Evolutionary conservation across 2,113 vertebrate species (phyloP), one percentile per base, ranked within the genome.

Genomic region (Semnornis frantzii): DNA sequence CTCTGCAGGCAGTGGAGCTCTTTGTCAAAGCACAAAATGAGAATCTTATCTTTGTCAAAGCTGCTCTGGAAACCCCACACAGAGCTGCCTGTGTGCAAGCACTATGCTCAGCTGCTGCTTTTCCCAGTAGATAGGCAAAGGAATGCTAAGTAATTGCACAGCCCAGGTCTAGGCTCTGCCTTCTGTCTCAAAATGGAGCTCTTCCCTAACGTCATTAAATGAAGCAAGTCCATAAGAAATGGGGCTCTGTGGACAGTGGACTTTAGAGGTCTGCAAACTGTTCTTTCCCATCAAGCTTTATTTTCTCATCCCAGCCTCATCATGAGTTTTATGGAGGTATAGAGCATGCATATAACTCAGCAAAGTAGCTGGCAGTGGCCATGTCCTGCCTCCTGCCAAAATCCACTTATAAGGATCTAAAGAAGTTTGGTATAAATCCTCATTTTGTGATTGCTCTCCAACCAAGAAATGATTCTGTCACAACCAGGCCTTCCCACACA

Each of bases 401-500:
- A 86, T 71, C 44, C 59, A 58, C 58, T 65, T n/a, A 60, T 1
- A 18, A 87, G 19, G 73, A 58, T 69, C 71, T 84, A 69, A 92
- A 88, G 30, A 62, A 69, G 31, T 62, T 60, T 54, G 48, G 73
- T 90, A 59, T 83, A 62, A 94, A 58, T 62, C 76, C 60, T 84
- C 27, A 0, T 70, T 94, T 62, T 86, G 23, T 34, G 65, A 74
- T 74, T 78, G 76, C 73, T 93, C 28, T 88, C 66, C 86, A 94
- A 50, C 54, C 77, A 75, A 88, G 88, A 68, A 89, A 78, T 21
- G 54, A 65, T 81, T 88, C 90, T 95, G 79, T 78, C 80, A 92
- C 80, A 82, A 77, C 65, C 85, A 89, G 80, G 86, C 88, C 93
- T 93, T 94, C 90, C 90, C 88, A 95, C 93, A 88, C 83, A 81